Conservation (phyloP, 2,797 vertebrate genomes). For the Simalia tracyae region DNA sequence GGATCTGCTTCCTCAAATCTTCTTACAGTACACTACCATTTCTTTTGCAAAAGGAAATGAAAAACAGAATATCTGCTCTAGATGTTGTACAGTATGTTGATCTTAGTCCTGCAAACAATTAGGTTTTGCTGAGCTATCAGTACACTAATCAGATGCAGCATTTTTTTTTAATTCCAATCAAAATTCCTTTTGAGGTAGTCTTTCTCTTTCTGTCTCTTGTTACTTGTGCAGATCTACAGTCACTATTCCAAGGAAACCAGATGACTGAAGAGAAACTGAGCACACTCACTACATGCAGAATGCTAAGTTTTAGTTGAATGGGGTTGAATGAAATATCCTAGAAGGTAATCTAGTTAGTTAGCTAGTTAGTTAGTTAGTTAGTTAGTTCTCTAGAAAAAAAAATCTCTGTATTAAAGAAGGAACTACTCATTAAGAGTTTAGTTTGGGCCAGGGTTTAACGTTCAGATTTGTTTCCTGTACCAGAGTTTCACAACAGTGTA, state of each 20-base stretch:
- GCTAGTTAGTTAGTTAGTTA: not conserved
- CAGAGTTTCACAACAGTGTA: not conserved
- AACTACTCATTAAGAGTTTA: not conserved
- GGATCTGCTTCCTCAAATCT: not conserved
- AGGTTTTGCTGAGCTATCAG: constrained; percentile 10
- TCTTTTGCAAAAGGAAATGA: constrained; percentile 29
- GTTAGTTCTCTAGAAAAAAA: not conserved
- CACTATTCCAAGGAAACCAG: constrained; percentile 2
- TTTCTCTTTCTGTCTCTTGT: constrained; percentile 26
- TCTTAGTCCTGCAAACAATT: constrained; percentile 56
- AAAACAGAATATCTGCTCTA: constrained; percentile 41
- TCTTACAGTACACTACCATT: constrained; percentile 20
- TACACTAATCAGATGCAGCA: constrained; percentile 42
- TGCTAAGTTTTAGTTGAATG: not conserved
- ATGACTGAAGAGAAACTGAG: not conserved
- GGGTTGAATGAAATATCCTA: not conserved
- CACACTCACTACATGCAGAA: not conserved
- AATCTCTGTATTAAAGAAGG: not conserved
- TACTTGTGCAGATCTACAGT: constrained; percentile 32
- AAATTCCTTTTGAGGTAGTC: constrained; percentile 27
- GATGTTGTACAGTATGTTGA: constrained; percentile 26
- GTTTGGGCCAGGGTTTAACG: not conserved
- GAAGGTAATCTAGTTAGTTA: not conserved
- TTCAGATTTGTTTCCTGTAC: not conserved
- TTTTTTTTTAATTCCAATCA: constrained; percentile 37